Percentiles rank a stretch among this genome's conserved stretches.
Conservation (phyloP, 2,113 vertebrate genomes). For the Oenanthe melanoleuca region DNA sequence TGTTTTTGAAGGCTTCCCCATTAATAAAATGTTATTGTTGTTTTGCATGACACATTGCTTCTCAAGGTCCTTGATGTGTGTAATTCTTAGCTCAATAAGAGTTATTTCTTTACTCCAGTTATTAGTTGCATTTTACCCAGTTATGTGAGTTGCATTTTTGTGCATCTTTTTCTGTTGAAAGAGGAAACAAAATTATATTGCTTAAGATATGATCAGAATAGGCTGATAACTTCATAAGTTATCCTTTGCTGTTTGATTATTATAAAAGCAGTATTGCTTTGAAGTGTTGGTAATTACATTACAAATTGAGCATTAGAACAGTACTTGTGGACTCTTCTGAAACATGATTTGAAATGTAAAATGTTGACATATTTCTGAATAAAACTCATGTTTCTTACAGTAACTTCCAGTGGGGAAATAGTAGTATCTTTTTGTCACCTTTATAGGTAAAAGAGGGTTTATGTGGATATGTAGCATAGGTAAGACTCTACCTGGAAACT, state of each 20-base stretch:
- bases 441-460: background rate
- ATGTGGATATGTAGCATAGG: background rate
- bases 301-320: background rate
- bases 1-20: background rate
- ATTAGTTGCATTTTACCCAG: background rate
- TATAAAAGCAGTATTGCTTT: background rate
- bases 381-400: background rate
- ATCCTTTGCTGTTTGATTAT: background rate
- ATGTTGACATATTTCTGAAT: background rate
- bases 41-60: background rate
- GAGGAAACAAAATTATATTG: background rate
- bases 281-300: background rate
- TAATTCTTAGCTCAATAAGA: background rate
- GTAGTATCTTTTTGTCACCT: background rate
- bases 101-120: background rate
- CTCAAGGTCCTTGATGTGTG: background rate
- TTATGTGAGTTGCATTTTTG: background rate
- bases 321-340: background rate
- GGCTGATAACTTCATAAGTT: background rate
- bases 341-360: background rate
- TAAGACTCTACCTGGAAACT: background rate
- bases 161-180: background rate
- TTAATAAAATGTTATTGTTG: background rate
- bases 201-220: background rate
- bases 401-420: background rate